A percentile compares a stretch with the other conserved stretches of the same genome.
These are phyloP conservation scores for Apamea monoglypha DNA, from an alignment of 2,888 invertebrate species.

Conservation along the genomic window DNA sequence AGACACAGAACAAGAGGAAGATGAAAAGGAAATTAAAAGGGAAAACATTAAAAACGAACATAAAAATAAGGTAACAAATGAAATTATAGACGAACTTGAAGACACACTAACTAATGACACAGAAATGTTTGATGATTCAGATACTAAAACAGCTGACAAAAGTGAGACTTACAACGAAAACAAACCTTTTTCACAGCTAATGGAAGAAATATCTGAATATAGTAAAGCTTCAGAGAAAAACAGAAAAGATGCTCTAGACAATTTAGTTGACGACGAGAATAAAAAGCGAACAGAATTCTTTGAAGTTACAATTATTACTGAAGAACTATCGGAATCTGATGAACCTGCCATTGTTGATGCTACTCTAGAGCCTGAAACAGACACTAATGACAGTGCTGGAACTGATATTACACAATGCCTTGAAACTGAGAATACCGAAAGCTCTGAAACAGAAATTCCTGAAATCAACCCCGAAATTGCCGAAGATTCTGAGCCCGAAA, in stretches of 20 bases:
- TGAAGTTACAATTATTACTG: conserved; percentile 82
- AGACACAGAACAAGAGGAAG: conserved; percentile 30
- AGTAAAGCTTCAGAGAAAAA: conserved; percentile 70
- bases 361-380: conserved; percentile 19
- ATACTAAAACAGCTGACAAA: conserved; percentile 47
- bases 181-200: conserved; percentile 70
- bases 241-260: conserved; percentile 58
- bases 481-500: background rate
- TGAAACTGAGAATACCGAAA: background rate
- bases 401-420: conserved; percentile 40
- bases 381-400: conserved; percentile 28
- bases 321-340: conserved; percentile 80
- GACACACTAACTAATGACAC: conserved; percentile 49
- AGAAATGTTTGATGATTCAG: conserved; percentile 51
- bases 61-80: conserved; percentile 47
- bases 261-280: conserved; percentile 61
- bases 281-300: conserved; percentile 70
- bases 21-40: conserved; percentile 28
- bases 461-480: conserved; percentile 10
- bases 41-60: conserved; percentile 32
- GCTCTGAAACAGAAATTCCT: conserved; percentile 17
- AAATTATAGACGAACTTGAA: conserved; percentile 50
- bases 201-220: conserved; percentile 72
- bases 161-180: conserved; percentile 68
- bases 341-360: conserved; percentile 52